Base-by-base conservation (phyloP, 1,140 invertebrate genomes). In the Papilio glaucus region DNA sequence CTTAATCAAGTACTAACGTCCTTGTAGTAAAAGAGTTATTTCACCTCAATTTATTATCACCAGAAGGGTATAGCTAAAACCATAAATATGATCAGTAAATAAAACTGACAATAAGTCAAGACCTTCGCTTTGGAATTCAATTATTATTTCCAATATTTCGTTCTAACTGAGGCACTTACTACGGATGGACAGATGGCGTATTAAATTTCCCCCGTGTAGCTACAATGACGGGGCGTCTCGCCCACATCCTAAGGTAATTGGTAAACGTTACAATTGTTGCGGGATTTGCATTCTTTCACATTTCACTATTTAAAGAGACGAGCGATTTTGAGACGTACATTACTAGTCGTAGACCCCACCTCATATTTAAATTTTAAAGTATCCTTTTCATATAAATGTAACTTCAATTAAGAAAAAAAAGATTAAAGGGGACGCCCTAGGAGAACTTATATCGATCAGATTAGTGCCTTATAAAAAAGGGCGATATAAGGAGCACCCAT, bases 141-240 rank as follows among this genome's bases (percentile, higher is more conserved):
- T 84, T 83, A 82, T 83, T 74, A 83, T 81, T 77, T 85, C 74
- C 79, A 81, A 79, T 83, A 83, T 80, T 83, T 81, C 77, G 73
- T 68, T 79, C 75, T 71, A 77, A 79, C 77, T 80, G 75, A 79
- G 72, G 75, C 78, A 79, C 78, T 82, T 77, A 79, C 72, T 53
- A 65, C 41, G 41, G 74, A 78, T 21, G 73, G 82, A 82, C 80
- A 82, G 82, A 71, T 77, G 80, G 70, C 73, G 80, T 80, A 82
- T 80, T 82, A 75, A 77, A 84, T 84, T 82, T 82, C 72, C 77
- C 76, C 57, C 73, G 21, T 33, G 26, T 33, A 69, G 33, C 72
- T 71, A 70, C 73, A 71, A 73, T 80, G 72, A 77, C 75, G 73
- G 60, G 67, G 62, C 65, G 76, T 57, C 71, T 71, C 53, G 41